Conservation (phyloP, 1,140 invertebrate species). For the Eurosta solidaginis region DNA sequence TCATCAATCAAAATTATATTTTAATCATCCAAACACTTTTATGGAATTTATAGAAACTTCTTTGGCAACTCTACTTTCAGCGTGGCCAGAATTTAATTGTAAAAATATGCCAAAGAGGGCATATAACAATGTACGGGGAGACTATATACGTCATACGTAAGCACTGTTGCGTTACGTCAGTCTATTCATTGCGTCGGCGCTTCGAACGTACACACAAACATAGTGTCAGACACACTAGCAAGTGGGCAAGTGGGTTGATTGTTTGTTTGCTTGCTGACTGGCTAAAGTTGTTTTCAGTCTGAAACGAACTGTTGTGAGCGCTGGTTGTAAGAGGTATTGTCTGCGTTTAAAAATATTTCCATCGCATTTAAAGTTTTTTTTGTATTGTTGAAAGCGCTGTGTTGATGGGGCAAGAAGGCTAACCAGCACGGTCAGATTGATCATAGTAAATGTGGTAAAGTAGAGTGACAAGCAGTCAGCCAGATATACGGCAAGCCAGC, state of each 20-base stretch:
- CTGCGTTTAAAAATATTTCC: conserved; percentile 9
- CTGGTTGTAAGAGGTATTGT: conserved; percentile 31
- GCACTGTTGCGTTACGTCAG: not conserved
- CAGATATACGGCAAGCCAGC: not conserved
- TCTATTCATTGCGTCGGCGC: not conserved
- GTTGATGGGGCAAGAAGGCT: not conserved
- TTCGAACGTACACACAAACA: not conserved
- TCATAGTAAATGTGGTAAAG: conserved; percentile 6
- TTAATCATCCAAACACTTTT: no score
- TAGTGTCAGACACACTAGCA: not conserved
- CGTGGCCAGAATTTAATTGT: not conserved
- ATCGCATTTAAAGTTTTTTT: not conserved
- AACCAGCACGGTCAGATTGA: not conserved
- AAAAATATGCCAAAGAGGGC: not conserved
- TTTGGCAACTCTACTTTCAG: not conserved
- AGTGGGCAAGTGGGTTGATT: conserved; percentile 29
- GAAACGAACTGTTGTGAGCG: conserved; percentile 36
- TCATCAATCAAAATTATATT: no score
- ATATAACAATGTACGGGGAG: not conserved
- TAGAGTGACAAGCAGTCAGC: not conserved
- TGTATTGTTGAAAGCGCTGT: not conserved
- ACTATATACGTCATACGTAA: not conserved
- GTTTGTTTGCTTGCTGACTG: conserved; percentile 19
- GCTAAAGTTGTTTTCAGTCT: conserved; percentile 35
- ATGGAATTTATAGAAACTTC: not conserved